These are phyloP conservation scores for Fulmarus glacialis DNA, from an alignment of 2,113 vertebrate species.

Conservation along the genomic window DNA sequence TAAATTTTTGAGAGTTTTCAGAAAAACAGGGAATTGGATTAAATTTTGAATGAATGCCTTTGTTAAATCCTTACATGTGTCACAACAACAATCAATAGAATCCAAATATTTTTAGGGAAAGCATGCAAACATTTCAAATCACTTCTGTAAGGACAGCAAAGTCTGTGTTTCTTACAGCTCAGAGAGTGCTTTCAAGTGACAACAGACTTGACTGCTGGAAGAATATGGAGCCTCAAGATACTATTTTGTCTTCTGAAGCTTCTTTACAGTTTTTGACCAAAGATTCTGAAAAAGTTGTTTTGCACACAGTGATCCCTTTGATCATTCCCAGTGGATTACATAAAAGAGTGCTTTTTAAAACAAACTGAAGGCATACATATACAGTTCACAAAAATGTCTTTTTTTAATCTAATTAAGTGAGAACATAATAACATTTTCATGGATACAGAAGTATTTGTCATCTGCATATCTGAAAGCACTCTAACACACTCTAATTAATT, in stretches of 20 bases:
- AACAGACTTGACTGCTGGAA: neutral
- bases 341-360: neutral
- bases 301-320: neutral
- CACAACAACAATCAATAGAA: neutral
- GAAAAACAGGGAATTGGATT: neutral
- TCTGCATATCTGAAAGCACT: neutral
- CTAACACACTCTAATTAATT: neutral
- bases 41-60: neutral
- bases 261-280: neutral
- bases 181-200: neutral
- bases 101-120: neutral
- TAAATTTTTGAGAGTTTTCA: neutral
- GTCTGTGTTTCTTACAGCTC: neutral
- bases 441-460: neutral
- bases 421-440: neutral
- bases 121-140: neutral
- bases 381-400: neutral
- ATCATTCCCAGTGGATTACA: neutral
- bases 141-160: neutral
- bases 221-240: neutral
- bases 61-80: neutral
- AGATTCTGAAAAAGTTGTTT: neutral
- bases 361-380: neutral
- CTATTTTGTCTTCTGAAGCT: neutral
- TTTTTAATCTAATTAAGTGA: neutral